These are phyloP conservation scores for Brachionus sp. DNA, from an alignment of 1,140 invertebrate species.

Conservation along the genomic window DNA sequence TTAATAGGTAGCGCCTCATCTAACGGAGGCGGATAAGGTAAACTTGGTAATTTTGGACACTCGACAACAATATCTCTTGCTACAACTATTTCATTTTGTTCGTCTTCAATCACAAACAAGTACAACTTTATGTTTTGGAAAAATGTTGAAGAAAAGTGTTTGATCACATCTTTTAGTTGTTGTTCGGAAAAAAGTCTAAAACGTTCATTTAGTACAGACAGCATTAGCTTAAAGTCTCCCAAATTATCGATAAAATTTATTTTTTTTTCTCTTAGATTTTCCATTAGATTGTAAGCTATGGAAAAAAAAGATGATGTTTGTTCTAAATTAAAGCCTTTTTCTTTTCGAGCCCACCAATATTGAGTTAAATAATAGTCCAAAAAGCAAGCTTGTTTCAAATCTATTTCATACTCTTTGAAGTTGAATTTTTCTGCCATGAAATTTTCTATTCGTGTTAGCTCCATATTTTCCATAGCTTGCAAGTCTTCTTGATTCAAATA, in stretches of 20 bases:
- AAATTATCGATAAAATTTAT: background rate
- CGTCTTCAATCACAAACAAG: background rate
- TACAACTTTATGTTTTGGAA: conserved; percentile 18
- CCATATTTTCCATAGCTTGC: background rate
- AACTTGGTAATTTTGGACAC: background rate
- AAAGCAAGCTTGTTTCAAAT: conserved; percentile 43
- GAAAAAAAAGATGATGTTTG: conserved; percentile 28
- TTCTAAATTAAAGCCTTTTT: conserved; percentile 18
- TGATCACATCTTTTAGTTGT: background rate
- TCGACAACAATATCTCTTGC: conserved; percentile 13
- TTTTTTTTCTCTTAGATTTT: conserved; percentile 3
- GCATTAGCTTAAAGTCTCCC: background rate
- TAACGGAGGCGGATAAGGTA: conserved; percentile 5
- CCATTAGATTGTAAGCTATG: background rate
- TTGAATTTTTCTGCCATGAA: conserved; percentile 15
- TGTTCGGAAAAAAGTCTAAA: background rate
- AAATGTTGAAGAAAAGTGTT: background rate
- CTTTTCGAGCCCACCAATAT: conserved; percentile 41
- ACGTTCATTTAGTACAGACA: background rate
- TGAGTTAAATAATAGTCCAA: conserved; percentile 36
- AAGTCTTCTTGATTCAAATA: conserved; percentile 33
- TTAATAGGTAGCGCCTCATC: background rate
- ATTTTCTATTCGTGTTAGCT: background rate
- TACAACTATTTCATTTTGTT: background rate
- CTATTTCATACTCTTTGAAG: conserved; percentile 14